Percentiles rank a stretch among this genome's conserved stretches.
phyloP scores from a whole-genome alignment of 2,113 vertebrate genomes.

The Paralichthys olivaceus region DNA sequence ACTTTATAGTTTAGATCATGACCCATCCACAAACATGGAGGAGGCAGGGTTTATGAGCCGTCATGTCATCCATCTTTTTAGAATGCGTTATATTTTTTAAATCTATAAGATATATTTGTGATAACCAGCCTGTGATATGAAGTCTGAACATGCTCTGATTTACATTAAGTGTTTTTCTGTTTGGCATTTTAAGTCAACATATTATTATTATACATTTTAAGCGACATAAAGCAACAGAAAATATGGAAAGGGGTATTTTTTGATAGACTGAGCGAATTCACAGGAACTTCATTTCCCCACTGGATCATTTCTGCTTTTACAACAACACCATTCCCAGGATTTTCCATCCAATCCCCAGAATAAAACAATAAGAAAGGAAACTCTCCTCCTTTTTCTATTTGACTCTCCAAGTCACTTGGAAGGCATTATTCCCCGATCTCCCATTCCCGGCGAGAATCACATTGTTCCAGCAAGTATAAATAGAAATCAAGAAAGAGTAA shows the following conservation, averaged over 20 bases:
- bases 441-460: slow-evolving; percentile 49
- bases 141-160: too few species aligned
- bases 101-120: too few species aligned
- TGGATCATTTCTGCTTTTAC: slow-evolving; percentile 22
- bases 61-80: too few species aligned
- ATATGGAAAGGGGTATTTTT: neutral
- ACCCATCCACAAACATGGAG: too few species aligned
- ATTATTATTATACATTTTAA: neutral
- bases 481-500: slow-evolving; percentile 73
- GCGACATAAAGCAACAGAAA: neutral
- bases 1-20: too few species aligned
- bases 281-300: slow-evolving; percentile 31
- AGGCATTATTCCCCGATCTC: slow-evolving; percentile 56
- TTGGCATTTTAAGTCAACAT: neutral
- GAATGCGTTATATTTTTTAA: too few species aligned
- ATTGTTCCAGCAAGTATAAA: slow-evolving; percentile 72
- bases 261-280: neutral
- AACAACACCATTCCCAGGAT: slow-evolving; percentile 48
- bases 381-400: slow-evolving; percentile 46
- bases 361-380: slow-evolving; percentile 70
- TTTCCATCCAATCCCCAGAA: slow-evolving; percentile 29
- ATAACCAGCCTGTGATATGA: too few species aligned
- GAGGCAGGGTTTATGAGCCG: too few species aligned
- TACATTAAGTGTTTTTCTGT: too few species aligned
- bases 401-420: slow-evolving; percentile 64